Percentiles rank a stretch among this genome's conserved stretches.
phyloP scores from a whole-genome alignment of 2,888 invertebrate genomes.

The Ochlodes sylvanus region DNA sequence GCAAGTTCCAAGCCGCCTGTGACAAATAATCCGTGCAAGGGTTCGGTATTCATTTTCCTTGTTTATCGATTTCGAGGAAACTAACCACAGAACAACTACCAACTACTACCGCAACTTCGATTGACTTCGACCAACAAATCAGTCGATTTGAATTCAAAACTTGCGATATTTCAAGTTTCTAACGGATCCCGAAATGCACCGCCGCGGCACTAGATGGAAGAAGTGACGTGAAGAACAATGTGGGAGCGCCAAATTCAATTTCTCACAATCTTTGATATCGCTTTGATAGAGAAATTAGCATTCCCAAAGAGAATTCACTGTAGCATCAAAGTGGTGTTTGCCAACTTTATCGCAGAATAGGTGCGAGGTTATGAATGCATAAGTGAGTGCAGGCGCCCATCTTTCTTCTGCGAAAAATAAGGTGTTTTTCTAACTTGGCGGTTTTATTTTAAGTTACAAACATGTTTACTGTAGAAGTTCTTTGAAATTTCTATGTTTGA shows the following conservation, averaged over 20 bases:
- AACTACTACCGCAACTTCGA: no score
- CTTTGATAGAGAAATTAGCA: slow-evolving; percentile 15
- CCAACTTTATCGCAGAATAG: slow-evolving; percentile 16
- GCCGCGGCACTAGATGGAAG: background rate
- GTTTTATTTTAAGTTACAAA: background rate
- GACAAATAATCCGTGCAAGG: no score
- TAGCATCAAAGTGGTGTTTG: slow-evolving; percentile 13
- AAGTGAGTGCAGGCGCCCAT: slow-evolving; percentile 23
- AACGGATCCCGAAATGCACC: background rate
- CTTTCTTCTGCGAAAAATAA: slow-evolving; percentile 1
- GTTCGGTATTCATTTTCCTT: no score
- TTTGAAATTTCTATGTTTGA: background rate
- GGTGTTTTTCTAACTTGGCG: slow-evolving; percentile 5
- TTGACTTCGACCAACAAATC: no score
- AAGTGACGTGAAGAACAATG: background rate
- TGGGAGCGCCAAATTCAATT: background rate
- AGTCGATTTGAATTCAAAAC: no score
- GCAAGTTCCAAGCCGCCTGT: no score
- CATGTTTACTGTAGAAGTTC: background rate
- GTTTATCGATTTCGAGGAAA: no score
- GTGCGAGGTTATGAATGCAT: slow-evolving; percentile 24
- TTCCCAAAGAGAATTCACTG: slow-evolving; percentile 13
- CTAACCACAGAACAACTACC: no score
- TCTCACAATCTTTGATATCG: slow-evolving; percentile 5
- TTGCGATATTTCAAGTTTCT: background rate